Evolutionary conservation across 1,140 invertebrate species (phyloP), one percentile per base, ranked within the genome.

Genomic region (Belonocnema kinseyi): DNA sequence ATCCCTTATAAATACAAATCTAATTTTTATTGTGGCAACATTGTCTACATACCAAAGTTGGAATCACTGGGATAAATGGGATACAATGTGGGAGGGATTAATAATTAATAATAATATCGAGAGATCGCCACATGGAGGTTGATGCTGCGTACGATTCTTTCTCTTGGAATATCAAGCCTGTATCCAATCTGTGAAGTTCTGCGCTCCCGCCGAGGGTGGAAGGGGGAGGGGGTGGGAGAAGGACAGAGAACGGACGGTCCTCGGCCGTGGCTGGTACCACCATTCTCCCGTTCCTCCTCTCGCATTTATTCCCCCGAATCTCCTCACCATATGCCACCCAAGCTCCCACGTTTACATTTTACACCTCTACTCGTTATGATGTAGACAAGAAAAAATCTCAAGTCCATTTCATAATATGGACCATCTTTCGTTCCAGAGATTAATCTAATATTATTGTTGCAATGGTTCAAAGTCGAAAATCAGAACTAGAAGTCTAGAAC

Each of bases 261-360:
- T 87, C 85, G 85, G 80, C 78, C 85, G 88, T 87, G 86, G 87
- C 86, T 90, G 88, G 88, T 88, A 90, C 88, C 86, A 79, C 87
- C 86, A 87, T 88, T 86, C 88, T 89, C 82, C 83, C 82, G 85
- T 89, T 86, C 87, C 87, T 89, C 88, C 87, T 87, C 85, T 85
- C 83, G 76, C 85, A 84, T 75, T 79, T 76, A 71, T 76, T 81
- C 83, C 81, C 79, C 75, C 73, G 75, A 74, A 74, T 78, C 82
- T 72, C 76, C 77, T 74, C 81, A 80, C 75, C 80, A 76, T 80
- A 33, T 33, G 26, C 26, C 80, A 78, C 77, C 79, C 81, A 73
- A 83, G 81, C 82, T 75, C 81, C 78, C 75, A 66, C 77, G 73
- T 72, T 56, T 77, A 58, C 56, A 74, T 80, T 46, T 46, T 46